phyloP scores from a whole-genome alignment of 2,888 invertebrate species.

The Masnerella sp. region DNA sequence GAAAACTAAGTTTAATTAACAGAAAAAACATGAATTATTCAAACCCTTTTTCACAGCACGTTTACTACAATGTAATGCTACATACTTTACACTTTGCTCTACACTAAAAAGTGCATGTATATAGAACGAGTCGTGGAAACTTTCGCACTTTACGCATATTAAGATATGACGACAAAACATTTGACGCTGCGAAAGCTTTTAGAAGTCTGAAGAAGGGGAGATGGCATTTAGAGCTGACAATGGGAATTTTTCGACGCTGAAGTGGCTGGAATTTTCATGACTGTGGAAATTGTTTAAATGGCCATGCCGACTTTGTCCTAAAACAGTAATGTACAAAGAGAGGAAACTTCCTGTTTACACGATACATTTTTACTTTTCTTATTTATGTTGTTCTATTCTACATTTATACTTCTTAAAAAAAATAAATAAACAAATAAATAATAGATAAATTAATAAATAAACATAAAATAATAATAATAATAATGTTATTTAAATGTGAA shows the following conservation, averaged over 20 bases:
- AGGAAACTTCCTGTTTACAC: slow-evolving; percentile 34
- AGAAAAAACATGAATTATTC: no score
- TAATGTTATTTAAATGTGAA: no score
- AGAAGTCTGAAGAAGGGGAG: slow-evolving; percentile 37
- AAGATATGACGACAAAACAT: slow-evolving; percentile 49
- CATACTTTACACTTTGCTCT: slow-evolving; percentile 17
- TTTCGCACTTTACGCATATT: slow-evolving; percentile 43
- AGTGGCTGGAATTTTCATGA: slow-evolving; percentile 41
- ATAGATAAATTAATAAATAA: no score
- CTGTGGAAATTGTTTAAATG: slow-evolving; percentile 42
- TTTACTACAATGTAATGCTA: slow-evolving; percentile 13
- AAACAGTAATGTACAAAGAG: slow-evolving; percentile 24
- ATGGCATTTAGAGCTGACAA: slow-evolving; percentile 42
- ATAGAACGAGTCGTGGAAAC: slow-evolving; percentile 32
- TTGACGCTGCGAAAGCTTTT: slow-evolving; percentile 53
- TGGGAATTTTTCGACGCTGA: slow-evolving; percentile 42
- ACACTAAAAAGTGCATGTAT: slow-evolving; percentile 35
- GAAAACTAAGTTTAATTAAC: no score
- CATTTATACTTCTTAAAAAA: no score
- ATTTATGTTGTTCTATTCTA: neutral
- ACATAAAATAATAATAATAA: no score
- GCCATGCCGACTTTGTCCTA: slow-evolving; percentile 24
- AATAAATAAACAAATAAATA: no score
- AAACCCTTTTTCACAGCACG: no score
- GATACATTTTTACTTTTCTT: slow-evolving; percentile 19